Conservation (phyloP, 2,888 invertebrate genomes). For the Hyles lineata region DNA sequence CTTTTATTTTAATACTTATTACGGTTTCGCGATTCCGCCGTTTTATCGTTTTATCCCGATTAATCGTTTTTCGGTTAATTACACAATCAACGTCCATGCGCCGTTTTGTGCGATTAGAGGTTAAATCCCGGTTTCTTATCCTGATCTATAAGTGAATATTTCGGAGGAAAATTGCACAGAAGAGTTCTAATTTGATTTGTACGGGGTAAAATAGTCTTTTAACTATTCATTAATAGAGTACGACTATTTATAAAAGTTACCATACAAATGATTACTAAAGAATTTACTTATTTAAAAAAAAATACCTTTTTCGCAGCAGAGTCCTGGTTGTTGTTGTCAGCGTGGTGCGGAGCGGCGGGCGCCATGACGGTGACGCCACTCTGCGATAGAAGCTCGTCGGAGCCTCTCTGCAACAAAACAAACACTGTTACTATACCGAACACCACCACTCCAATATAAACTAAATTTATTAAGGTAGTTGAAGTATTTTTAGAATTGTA, state of each 20-base stretch:
- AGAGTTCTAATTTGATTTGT: no score
- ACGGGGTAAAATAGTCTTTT: no score
- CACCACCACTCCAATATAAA: slow-evolving; percentile 17
- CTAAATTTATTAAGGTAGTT: no score
- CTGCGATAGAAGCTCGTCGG: slow-evolving; percentile 98
- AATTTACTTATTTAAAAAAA: not conserved
- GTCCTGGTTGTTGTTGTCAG: slow-evolving; percentile 96
- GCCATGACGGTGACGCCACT: slow-evolving; percentile 97
- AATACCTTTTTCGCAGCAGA: slow-evolving; percentile 97
- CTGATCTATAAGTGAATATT: slow-evolving; percentile 20
- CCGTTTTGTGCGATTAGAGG: slow-evolving; percentile 46
- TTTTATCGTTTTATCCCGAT: slow-evolving; percentile 68
- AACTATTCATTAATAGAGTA: no score
- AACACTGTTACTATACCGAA: slow-evolving; percentile 33
- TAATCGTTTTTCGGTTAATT: slow-evolving; percentile 75
- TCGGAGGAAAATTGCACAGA: no score
- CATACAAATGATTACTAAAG: not conserved
- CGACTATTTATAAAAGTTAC: no score
- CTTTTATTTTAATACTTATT: slow-evolving; percentile 79
- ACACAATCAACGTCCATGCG: slow-evolving; percentile 58
- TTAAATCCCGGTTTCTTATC: slow-evolving; percentile 29
- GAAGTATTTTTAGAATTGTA: no score
- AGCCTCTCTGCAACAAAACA: slow-evolving; percentile 92
- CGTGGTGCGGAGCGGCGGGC: slow-evolving; percentile 94
- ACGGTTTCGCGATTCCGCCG: slow-evolving; percentile 72